A percentile compares a stretch with the other conserved stretches of the same genome.
Conservation (phyloP, 2,113 vertebrate genomes). For the Melanerpes aurifrons region DNA sequence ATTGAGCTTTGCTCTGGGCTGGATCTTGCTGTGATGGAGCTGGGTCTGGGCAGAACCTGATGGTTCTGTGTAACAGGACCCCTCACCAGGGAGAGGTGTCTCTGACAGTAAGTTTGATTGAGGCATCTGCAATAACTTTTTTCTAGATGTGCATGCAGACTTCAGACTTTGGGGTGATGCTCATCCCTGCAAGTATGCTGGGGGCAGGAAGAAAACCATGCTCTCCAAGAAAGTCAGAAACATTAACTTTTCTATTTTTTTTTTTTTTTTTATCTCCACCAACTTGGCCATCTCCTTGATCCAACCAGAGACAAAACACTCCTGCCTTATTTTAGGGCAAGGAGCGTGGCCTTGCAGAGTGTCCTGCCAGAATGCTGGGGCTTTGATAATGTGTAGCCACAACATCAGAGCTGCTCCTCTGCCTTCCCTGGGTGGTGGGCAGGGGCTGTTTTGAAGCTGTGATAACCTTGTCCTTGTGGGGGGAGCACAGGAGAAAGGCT, state of each 20-base stretch:
- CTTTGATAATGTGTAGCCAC: background rate
- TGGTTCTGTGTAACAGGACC: background rate
- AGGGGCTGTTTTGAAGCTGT: background rate
- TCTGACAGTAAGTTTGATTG: background rate
- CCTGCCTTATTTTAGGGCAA: background rate
- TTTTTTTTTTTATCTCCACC: background rate
- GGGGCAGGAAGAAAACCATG: fast-evolving
- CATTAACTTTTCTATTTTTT: too few relatives aligned
- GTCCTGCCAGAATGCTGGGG: fast-evolving
- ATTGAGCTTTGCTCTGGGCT: background rate
- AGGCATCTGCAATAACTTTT: background rate
- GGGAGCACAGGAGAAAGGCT: background rate
- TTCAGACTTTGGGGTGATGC: fast-evolving
- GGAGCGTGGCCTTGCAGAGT: fast-evolving
- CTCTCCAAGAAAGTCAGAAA: background rate
- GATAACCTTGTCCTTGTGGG: background rate
- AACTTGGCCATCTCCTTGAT: background rate
- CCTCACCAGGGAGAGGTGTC: fast-evolving
- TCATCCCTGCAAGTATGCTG: background rate
- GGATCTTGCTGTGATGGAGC: background rate
- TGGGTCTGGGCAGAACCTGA: fast-evolving
- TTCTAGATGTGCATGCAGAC: fast-evolving
- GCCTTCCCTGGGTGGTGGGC: background rate
- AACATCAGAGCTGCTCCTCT: background rate
- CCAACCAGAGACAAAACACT: background rate